Evolutionary conservation across 2,888 invertebrate genomes (phyloP), one percentile per base, ranked within the genome.

Genomic region (Synergus laeviventris): DNA sequence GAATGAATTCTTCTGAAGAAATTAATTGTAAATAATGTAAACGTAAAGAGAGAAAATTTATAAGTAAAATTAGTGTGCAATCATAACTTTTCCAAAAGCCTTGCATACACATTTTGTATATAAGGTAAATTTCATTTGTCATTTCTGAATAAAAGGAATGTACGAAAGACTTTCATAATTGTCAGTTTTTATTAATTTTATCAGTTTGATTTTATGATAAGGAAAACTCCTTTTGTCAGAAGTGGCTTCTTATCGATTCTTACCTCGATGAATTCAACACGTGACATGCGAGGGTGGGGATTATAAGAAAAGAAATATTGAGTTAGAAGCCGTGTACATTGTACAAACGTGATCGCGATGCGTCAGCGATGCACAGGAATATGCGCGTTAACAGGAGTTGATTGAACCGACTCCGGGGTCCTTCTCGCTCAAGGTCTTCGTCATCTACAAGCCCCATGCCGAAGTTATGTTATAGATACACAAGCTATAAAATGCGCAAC

Each of bases 381-480:
- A 80, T 82, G 83, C 83, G 81, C 84, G 82, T 85, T 84, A 85
- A 85, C 83, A 87, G 84, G 82, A 86, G 86, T 87, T 87, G 86
- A 87, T 86, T 87, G 86, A 87, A 87, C 87, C 86, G 84, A 82
- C 85, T 82, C 82, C 83, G 83, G 77, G 81, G 77, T 83, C 80
- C 81, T 84, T 84, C 83, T 81, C 84, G 83, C 85, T 85, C 85
- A 86, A 85, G 85, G 85, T 84, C 85, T 85, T 79, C 49, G 12
- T n/a, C 45, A 18, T 70, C 49, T 11, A 70, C 4, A n/a, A n/a
- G 45, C 70, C 4, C 21, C 16, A 36, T 74, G 80, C 74, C 77
- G 75, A 75, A 76, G 76, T 79, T 21, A 60, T 78, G 79, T 81
- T 11, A n/a, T n/a, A n/a, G 45, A 70, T 59, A 45, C 11, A 49